Percentiles rank a stretch among this genome's conserved stretches.
Conservation (phyloP, 2,888 invertebrate species). For the Dusona sp. region DNA sequence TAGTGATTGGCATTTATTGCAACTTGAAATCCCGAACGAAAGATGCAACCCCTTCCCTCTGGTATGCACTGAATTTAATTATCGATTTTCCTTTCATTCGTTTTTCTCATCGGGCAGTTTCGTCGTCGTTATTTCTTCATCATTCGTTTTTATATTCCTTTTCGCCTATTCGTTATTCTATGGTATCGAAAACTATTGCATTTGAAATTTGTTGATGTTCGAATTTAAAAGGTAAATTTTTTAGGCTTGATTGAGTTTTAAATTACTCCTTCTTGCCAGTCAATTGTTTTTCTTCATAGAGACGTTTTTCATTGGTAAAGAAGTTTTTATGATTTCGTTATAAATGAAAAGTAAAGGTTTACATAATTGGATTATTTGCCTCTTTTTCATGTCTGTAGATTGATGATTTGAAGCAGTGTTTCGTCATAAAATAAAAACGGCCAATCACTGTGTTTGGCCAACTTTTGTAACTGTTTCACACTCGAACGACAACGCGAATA, state of each 20-base stretch:
- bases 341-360: too few species aligned
- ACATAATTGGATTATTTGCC: neutral
- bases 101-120: neutral
- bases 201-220: too few species aligned
- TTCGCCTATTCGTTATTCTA: neutral
- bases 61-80: neutral
- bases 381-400: constrained; percentile 8
- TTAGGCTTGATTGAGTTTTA: too few species aligned
- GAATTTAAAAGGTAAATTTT: too few species aligned
- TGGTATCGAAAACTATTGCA: too few species aligned
- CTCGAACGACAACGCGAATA: constrained; percentile 20
- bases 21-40: neutral
- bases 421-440: neutral
- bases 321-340: too few species aligned
- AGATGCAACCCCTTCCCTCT: neutral
- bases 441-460: constrained; percentile 20
- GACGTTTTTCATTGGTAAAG: too few species aligned
- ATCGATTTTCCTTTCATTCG: neutral
- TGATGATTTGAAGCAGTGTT: neutral
- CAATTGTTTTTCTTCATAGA: too few species aligned
- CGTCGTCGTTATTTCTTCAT: neutral
- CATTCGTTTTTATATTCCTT: neutral
- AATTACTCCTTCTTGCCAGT: too few species aligned
- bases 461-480: constrained; percentile 15
- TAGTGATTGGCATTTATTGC: constrained; percentile 16